Percentiles rank a stretch among this genome's conserved stretches.
Evolutionary conservation across 2,888 invertebrate genomes (phyloP).

Genomic region (Oscheius sp.): DNA sequence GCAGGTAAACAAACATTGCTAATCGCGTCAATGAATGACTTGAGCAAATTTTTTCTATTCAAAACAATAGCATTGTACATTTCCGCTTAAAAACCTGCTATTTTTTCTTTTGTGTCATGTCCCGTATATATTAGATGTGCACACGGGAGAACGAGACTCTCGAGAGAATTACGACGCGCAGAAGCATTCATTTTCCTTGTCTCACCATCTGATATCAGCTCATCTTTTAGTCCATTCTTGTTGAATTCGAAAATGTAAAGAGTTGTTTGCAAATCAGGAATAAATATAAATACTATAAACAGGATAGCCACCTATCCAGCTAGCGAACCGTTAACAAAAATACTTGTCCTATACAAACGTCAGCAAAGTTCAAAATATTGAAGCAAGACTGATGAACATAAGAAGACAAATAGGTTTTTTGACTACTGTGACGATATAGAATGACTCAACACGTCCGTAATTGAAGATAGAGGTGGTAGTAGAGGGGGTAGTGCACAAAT

Average conservation of each 20-base stretch:
- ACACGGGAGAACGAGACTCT: constrained; percentile 6
- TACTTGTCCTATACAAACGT: no score
- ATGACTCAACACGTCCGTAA: constrained; percentile 9
- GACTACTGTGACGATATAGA: no score
- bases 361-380: no score
- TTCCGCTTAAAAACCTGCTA: not conserved
- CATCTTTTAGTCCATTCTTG: not conserved
- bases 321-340: no score
- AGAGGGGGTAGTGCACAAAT: constrained; percentile 2
- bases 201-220: constrained; percentile 25
- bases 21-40: constrained; percentile 11
- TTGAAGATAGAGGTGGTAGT: constrained; percentile 8
- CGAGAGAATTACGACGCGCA: constrained; percentile 13
- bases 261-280: no score
- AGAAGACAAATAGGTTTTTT: no score
- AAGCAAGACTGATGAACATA: no score
- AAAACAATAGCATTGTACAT: not conserved
- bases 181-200: constrained; percentile 24
- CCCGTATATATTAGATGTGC: not conserved
- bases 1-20: constrained; percentile 17
- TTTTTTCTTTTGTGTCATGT: not conserved
- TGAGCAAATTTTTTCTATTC: constrained; percentile 8
- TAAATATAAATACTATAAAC: no score
- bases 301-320: no score
- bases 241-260: no score